Evolutionary conservation across 2,888 invertebrate genomes (phyloP).

Genomic region (Drosophila acutilabella): DNA sequence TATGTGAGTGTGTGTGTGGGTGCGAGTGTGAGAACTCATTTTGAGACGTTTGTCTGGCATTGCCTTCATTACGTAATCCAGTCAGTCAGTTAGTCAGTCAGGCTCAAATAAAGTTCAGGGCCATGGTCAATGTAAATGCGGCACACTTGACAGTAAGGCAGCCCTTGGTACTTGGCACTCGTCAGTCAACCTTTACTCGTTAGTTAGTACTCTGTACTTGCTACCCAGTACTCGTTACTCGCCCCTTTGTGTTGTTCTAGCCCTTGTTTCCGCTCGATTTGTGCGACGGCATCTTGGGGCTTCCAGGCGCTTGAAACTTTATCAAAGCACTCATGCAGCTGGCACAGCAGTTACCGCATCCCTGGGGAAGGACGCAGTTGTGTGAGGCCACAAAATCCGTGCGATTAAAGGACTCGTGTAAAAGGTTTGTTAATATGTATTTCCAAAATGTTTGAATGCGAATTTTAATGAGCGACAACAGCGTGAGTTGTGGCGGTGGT

Average conservation of each 20-base stretch:
- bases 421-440: conserved; percentile 60
- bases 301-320: conserved; percentile 22
- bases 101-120: conserved; percentile 70
- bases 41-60: conserved; percentile 68
- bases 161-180: conserved; percentile 7
- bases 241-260: conserved; percentile 30
- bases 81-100: conserved; percentile 8
- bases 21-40: conserved; percentile 61
- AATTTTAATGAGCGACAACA: conserved; percentile 70
- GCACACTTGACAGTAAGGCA: conserved; percentile 53
- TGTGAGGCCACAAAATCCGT: conserved; percentile 63
- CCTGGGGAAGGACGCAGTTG: conserved; percentile 30
- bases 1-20: conserved; percentile 10
- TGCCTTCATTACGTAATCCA: conserved; percentile 66
- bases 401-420: conserved; percentile 66
- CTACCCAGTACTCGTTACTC: conserved; percentile 9
- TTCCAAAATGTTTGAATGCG: conserved; percentile 68
- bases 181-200: neutral
- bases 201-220: conserved; percentile 5
- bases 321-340: conserved; percentile 41
- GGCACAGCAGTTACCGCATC: conserved; percentile 22
- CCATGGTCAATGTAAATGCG: conserved; percentile 67
- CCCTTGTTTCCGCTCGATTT: conserved; percentile 66
- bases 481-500: neutral
- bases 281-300: conserved; percentile 43